A percentile compares a stretch with the other conserved stretches of the same genome.
These are phyloP conservation scores for Gisinianus flammeolus DNA, from an alignment of 2,888 invertebrate species.

Conservation along the genomic window DNA sequence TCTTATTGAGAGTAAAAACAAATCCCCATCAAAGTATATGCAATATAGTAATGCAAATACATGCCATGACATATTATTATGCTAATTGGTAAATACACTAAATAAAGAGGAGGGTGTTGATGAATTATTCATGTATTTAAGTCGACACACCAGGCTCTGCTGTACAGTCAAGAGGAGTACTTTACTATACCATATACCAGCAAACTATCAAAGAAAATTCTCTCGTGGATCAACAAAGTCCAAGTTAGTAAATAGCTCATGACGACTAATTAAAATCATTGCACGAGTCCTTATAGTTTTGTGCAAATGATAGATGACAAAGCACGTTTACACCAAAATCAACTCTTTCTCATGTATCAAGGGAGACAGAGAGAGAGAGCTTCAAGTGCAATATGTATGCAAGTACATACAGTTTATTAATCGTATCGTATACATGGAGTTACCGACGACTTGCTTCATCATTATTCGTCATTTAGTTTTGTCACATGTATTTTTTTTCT, in stretches of 20 bases:
- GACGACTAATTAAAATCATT: constrained; percentile 10
- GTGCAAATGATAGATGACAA: background rate
- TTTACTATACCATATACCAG: too few species aligned
- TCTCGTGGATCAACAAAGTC: constrained; percentile 12
- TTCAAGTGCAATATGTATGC: background rate
- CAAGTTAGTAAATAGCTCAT: background rate
- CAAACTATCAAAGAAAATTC: too few species aligned
- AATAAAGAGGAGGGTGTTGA: too few species aligned
- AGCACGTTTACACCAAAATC: background rate
- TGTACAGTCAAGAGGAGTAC: too few species aligned
- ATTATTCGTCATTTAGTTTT: background rate
- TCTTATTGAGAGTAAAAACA: too few species aligned
- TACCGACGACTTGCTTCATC: background rate
- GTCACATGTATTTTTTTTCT: background rate
- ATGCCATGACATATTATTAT: too few species aligned
- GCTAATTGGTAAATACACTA: too few species aligned
- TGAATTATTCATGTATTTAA: too few species aligned
- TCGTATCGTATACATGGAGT: too few species aligned
- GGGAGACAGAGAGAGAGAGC: background rate
- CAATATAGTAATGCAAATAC: too few species aligned
- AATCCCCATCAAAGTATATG: too few species aligned
- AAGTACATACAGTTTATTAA: background rate
- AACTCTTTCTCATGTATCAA: background rate
- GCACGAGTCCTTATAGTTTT: background rate
- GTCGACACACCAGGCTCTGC: too few species aligned